phyloP scores from a whole-genome alignment of 2,888 invertebrate species.

The Nemotelus nigrinus region DNA sequence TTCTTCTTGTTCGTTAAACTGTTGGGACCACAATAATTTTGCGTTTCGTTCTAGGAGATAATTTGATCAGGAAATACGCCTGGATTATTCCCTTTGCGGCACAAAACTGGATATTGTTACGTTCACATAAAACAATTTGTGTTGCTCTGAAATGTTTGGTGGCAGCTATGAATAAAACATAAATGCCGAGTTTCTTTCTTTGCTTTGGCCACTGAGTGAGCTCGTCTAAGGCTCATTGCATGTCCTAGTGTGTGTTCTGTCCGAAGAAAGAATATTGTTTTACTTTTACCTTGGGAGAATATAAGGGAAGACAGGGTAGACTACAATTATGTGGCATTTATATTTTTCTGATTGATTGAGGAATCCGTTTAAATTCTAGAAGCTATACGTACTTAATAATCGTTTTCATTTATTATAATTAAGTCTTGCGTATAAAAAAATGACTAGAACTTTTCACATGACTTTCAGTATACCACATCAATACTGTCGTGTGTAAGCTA shows the following conservation, averaged over 20 bases:
- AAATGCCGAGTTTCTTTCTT: constrained; percentile 25
- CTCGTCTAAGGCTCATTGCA: constrained; percentile 8
- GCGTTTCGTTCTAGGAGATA: constrained; percentile 45
- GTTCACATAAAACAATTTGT: constrained; percentile 49
- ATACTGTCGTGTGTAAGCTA: too few species aligned
- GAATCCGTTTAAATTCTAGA: too few species aligned
- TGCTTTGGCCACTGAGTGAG: background rate
- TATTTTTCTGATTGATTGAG: too few species aligned
- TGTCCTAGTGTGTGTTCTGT: background rate
- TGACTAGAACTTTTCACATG: too few species aligned
- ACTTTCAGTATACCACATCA: too few species aligned
- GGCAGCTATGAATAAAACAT: constrained; percentile 47
- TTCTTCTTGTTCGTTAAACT: constrained; percentile 45
- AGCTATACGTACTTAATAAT: too few species aligned
- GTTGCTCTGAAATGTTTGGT: constrained; percentile 43
- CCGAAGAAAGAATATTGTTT: constrained; percentile 8
- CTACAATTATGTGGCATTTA: too few species aligned
- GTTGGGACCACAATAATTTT: constrained; percentile 39
- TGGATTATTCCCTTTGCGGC: constrained; percentile 47
- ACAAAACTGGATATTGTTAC: constrained; percentile 39
- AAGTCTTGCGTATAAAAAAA: too few species aligned
- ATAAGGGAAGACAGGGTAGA: background rate
- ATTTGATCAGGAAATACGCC: constrained; percentile 49
- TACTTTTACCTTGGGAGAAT: background rate
- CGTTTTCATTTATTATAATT: too few species aligned